These are phyloP conservation scores for Verasper variegatus DNA, from an alignment of 2,113 vertebrate genomes.

Conservation along the genomic window DNA sequence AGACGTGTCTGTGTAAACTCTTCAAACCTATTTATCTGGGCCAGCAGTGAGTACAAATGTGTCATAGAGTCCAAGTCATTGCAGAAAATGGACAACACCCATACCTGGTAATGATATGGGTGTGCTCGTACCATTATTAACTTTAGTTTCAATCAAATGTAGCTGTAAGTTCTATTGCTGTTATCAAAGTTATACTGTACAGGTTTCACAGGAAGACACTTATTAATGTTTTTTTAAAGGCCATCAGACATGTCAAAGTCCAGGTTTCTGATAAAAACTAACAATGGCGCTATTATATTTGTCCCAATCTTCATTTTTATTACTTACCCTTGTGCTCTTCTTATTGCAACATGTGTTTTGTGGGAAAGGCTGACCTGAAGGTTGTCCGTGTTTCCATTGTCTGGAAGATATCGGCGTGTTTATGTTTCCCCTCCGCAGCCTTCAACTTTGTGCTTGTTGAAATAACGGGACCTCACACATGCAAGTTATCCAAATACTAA, in stretches of 20 bases:
- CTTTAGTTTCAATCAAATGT: constrained; percentile 44
- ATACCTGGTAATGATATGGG: constrained; percentile 16
- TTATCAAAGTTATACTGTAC: constrained; percentile 15
- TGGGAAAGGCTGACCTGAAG: neutral
- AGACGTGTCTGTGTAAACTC: neutral
- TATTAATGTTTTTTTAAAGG: neutral
- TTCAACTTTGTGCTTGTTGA: neutral
- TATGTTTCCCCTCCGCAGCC: constrained; percentile 4
- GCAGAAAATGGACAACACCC: constrained; percentile 24
- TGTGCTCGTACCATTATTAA: constrained; percentile 29
- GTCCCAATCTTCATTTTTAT: neutral
- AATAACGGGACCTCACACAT: constrained; percentile 12
- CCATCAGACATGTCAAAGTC: neutral
- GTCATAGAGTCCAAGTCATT: constrained; percentile 5
- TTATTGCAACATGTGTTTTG: neutral
- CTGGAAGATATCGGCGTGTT: constrained; percentile 3
- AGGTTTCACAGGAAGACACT: neutral
- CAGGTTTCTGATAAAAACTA: neutral
- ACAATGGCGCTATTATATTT: neutral
- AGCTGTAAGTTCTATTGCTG: constrained; percentile 4
- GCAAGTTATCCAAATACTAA: constrained; percentile 11
- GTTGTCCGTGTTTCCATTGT: constrained; percentile 21
- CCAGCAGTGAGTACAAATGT: constrained; percentile 13
- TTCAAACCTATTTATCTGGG: constrained; percentile 46
- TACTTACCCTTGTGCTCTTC: neutral